Conservation (phyloP, 92 coral and sea anemone genomes). For the Bergia sp. region DNA sequence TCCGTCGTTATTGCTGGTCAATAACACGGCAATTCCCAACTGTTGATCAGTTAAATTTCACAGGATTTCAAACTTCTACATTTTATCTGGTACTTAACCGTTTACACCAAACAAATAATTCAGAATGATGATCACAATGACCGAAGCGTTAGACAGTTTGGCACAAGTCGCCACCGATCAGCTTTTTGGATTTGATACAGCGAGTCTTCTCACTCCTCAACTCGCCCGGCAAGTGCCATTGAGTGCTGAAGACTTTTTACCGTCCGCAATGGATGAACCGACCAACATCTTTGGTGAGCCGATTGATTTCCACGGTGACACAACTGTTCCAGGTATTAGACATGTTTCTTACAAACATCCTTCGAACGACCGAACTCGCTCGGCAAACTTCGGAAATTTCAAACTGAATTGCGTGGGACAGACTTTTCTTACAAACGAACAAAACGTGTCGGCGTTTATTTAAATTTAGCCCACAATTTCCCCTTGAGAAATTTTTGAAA, state of each 20-base stretch:
- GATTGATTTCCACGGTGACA: slow-evolving; percentile 94
- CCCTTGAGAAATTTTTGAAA: slow-evolving; percentile 32
- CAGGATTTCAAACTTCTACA: slow-evolving; percentile 43
- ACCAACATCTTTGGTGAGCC: slow-evolving; percentile 97
- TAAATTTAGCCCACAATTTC: slow-evolving; percentile 46
- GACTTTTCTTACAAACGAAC: slow-evolving; percentile 34
- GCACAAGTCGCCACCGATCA: slow-evolving; percentile 99
- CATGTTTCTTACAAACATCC: slow-evolving; percentile 38
- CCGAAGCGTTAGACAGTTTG: slow-evolving; percentile 93
- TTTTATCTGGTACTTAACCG: slow-evolving; percentile 42
- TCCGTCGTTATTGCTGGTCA: slow-evolving; percentile 99
- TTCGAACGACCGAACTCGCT: slow-evolving; percentile 44
- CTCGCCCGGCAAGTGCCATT: slow-evolving; percentile 90
- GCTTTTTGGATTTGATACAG: slow-evolving; percentile 96
- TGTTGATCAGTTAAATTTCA: slow-evolving; percentile 98
- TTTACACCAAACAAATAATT: slow-evolving; percentile 45
- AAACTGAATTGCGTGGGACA: slow-evolving; percentile 61
- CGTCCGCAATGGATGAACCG: slow-evolving; percentile 87
- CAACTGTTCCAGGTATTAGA: slow-evolving; percentile 92
- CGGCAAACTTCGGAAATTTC: slow-evolving; percentile 68
- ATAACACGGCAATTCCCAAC: slow-evolving; percentile 96
- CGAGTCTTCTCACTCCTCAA: slow-evolving; percentile 93
- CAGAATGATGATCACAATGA: slow-evolving; percentile 90
- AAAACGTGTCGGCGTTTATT: slow-evolving; percentile 48
- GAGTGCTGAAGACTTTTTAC: slow-evolving; percentile 88